These are phyloP conservation scores for Nebria ingens DNA, from an alignment of 1,140 invertebrate species.

Conservation along the genomic window DNA sequence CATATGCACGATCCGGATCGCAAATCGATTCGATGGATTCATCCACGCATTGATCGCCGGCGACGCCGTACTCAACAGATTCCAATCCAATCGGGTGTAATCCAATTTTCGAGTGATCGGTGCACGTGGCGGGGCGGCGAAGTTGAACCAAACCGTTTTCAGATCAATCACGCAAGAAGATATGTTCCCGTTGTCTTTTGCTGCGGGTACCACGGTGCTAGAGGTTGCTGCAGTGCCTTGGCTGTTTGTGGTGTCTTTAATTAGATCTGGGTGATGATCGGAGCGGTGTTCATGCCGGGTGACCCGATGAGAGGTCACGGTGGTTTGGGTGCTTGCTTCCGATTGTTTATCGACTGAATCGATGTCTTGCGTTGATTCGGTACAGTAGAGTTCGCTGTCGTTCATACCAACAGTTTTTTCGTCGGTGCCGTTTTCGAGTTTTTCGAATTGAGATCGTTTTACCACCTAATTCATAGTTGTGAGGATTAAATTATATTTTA, in stretches of 20 bases:
- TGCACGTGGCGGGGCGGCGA: conserved; percentile 88
- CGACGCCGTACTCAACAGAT: conserved; percentile 87
- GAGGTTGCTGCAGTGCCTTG: neutral
- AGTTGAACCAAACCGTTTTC: conserved; percentile 92
- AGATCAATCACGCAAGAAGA: conserved; percentile 78
- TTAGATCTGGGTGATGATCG: neutral
- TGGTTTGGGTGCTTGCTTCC: neutral
- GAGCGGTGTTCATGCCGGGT: neutral
- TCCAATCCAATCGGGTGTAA: conserved; percentile 92
- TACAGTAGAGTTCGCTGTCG: conserved; percentile 36
- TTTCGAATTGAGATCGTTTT: conserved; percentile 59
- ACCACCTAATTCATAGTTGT: conserved; percentile 32
- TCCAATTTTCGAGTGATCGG: conserved; percentile 92
- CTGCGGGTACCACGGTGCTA: conserved; percentile 19
- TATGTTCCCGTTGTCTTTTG: conserved; percentile 52
- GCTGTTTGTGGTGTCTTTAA: neutral
- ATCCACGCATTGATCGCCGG: conserved; percentile 96
- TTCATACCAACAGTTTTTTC: conserved; percentile 16
- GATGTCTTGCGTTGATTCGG: conserved; percentile 39
- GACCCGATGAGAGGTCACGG: neutral
- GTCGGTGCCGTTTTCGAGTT: conserved; percentile 43
- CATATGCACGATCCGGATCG: conserved; percentile 70
- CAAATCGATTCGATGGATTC: conserved; percentile 85
- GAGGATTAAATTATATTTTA: neutral
- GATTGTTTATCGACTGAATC: conserved; percentile 27